A percentile compares a stretch with the other conserved stretches of the same genome.
Conservation (phyloP, 2,888 invertebrate genomes). For the Diloba caeruleocephala region DNA sequence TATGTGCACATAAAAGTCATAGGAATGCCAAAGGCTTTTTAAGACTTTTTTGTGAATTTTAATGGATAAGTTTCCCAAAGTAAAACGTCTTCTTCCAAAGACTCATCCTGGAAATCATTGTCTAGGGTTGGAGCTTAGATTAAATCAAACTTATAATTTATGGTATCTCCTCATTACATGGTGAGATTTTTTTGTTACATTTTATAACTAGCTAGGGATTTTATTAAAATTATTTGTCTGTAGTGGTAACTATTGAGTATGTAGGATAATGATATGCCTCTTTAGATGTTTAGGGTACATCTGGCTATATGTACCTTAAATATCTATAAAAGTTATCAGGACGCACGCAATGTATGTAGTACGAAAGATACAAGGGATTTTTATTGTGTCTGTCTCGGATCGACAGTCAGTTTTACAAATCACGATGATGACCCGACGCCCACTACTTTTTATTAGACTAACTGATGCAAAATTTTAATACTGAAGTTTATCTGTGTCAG, state of each 20-base stretch:
- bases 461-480: no score
- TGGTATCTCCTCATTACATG: neutral
- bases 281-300: neutral
- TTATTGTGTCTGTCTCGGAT: no score
- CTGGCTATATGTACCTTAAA: neutral
- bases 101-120: slow-evolving; percentile 20
- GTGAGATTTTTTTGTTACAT: neutral
- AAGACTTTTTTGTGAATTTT: slow-evolving; percentile 34
- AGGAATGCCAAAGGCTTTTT: slow-evolving; percentile 41
- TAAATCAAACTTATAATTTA: slow-evolving; percentile 31
- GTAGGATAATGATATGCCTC: neutral
- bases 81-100: slow-evolving; percentile 31
- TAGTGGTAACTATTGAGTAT: no score
- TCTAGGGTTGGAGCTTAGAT: slow-evolving; percentile 30
- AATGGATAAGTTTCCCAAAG: slow-evolving; percentile 37
- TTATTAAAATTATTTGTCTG: no score
- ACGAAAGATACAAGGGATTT: no score
- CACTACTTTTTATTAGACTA: no score
- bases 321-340: no score
- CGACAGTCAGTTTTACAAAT: no score
- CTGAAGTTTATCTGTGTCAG: no score
- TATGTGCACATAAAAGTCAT: slow-evolving; percentile 29
- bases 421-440: no score
- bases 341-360: no score
- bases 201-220: neutral